Conservation (phyloP, 1,140 invertebrate species). For the Scaptodrosophila lebanonensis region DNA sequence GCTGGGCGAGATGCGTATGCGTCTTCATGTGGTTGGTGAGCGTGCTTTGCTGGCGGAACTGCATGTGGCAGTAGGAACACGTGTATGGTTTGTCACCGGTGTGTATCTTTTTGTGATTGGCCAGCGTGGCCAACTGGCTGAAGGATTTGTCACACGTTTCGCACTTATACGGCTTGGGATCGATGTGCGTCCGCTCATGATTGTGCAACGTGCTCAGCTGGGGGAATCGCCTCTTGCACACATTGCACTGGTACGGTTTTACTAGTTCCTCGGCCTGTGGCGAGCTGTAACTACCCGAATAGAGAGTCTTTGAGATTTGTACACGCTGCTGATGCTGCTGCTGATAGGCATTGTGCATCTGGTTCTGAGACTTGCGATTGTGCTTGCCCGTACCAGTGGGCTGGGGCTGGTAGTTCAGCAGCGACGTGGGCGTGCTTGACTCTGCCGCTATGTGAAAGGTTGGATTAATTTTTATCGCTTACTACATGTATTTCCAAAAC, state of each 20-base stretch:
- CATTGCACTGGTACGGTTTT: constrained; percentile 76
- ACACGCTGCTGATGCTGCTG: constrained; percentile 58
- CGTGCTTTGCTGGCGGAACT: constrained; percentile 74
- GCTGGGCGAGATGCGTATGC: constrained; percentile 63
- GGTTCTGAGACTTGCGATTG: constrained; percentile 54
- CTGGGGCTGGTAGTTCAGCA: constrained; percentile 66
- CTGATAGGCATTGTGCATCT: constrained; percentile 65
- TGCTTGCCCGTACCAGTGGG: constrained; percentile 48
- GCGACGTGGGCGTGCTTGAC: constrained; percentile 66
- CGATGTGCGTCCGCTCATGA: constrained; percentile 75
- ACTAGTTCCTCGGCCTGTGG: constrained; percentile 73
- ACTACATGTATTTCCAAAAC: too few relatives aligned
- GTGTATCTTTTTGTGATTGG: constrained; percentile 76
- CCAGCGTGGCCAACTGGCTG: constrained; percentile 67
- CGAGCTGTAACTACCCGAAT: constrained; percentile 70
- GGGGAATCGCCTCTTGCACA: constrained; percentile 74
- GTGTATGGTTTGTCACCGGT: constrained; percentile 76
- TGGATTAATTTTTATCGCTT: too few relatives aligned
- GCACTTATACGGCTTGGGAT: constrained; percentile 76
- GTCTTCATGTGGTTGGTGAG: constrained; percentile 77
- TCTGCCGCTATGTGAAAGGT: constrained; percentile 42
- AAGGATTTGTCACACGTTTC: constrained; percentile 75
- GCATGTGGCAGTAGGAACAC: constrained; percentile 74
- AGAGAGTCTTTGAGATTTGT: constrained; percentile 73
- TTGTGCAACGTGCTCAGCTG: constrained; percentile 75